phyloP scores from a whole-genome alignment of 2,797 vertebrate genomes.

The Acropternis orthonyx region DNA sequence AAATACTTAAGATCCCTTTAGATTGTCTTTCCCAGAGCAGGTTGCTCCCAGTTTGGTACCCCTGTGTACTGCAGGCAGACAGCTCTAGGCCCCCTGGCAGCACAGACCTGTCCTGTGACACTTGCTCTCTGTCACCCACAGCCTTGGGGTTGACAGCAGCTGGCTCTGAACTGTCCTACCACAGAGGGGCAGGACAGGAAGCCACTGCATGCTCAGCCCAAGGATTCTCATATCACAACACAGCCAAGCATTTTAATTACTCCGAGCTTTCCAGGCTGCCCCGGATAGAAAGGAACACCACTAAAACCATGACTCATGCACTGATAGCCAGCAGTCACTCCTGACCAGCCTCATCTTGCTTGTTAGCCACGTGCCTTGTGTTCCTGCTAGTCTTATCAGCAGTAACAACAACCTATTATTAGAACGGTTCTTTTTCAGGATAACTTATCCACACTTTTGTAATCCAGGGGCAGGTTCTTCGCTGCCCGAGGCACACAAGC shows the following conservation, averaged over 20 bases:
- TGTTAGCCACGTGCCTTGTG: neutral
- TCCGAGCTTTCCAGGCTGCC: neutral
- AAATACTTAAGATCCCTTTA: neutral
- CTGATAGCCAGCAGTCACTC: neutral
- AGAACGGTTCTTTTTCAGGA: neutral
- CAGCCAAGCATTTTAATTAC: neutral
- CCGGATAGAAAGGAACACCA: accelerated
- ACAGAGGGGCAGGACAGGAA: neutral
- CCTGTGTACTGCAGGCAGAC: accelerated
- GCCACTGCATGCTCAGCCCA: neutral
- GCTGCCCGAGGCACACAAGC: neutral
- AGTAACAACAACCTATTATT: constrained; percentile 15
- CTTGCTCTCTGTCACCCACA: neutral
- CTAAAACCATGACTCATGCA: neutral
- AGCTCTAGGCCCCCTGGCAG: neutral
- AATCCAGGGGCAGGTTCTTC: neutral
- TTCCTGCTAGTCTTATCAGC: neutral
- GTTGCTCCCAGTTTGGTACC: too few species aligned
- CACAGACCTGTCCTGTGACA: accelerated
- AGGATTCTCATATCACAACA: accelerated
- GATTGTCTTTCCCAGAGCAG: neutral
- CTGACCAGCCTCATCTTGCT: neutral
- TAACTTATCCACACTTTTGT: neutral
- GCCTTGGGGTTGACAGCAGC: neutral
- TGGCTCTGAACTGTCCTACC: neutral